Conservation (phyloP, 1,140 invertebrate species). For the Venturia canescens region DNA sequence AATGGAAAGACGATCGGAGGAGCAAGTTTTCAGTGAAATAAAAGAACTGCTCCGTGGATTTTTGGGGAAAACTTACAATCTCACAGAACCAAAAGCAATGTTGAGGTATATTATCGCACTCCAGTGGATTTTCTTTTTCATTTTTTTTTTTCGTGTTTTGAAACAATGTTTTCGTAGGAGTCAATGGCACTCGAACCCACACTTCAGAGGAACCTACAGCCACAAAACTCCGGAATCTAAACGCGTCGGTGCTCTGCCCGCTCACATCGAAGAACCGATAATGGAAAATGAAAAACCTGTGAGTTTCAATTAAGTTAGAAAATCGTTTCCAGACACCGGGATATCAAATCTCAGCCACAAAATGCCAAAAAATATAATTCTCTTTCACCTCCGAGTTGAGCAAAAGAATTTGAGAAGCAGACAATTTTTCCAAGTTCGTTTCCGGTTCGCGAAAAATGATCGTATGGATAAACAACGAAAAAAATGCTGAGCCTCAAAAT, state of each 20-base stretch:
- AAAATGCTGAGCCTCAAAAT: too few relatives aligned
- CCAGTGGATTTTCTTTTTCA: too few relatives aligned
- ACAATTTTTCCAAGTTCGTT: too few relatives aligned
- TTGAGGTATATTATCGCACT: constrained; percentile 61
- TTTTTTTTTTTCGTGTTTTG: too few relatives aligned
- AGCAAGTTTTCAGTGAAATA: constrained; percentile 73
- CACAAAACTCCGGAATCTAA: constrained; percentile 79
- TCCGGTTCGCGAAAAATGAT: too few relatives aligned
- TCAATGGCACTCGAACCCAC: constrained; percentile 83
- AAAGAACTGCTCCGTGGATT: constrained; percentile 76
- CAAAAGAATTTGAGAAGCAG: too few relatives aligned
- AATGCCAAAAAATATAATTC: too few relatives aligned
- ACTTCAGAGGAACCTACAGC: constrained; percentile 84
- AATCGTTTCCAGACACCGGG: too few relatives aligned
- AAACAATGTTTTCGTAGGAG: constrained; percentile 75
- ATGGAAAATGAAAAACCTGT: not conserved
- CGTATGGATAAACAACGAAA: too few relatives aligned
- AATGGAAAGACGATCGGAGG: constrained; percentile 78
- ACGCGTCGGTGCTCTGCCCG: constrained; percentile 51
- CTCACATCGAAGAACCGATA: constrained; percentile 66
- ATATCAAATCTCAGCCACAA: too few relatives aligned
- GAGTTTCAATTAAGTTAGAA: too few relatives aligned
- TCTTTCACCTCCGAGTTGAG: too few relatives aligned
- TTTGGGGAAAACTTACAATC: constrained; percentile 73
- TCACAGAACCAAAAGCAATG: constrained; percentile 75